Conservation (phyloP, 2,797 vertebrate species). For the Sardinella longiceps region DNA sequence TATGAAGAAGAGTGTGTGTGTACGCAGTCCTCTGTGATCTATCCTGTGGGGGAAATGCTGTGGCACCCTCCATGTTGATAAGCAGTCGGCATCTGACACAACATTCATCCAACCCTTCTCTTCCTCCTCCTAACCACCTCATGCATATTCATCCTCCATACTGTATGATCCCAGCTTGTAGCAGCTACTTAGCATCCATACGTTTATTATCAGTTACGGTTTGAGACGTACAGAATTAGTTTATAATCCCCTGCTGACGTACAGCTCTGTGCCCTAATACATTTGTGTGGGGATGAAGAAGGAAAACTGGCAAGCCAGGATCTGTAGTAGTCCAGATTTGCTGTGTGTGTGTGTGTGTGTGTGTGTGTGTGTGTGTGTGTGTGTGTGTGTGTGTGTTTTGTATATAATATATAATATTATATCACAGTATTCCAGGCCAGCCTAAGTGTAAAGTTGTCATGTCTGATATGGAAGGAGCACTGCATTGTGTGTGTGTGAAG, state of each 20-base stretch:
- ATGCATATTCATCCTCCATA: constrained; percentile 21
- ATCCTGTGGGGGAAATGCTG: background rate
- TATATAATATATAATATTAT: no score
- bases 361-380: no score
- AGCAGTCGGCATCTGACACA: background rate
- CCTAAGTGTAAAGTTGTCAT: background rate
- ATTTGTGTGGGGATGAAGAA: background rate
- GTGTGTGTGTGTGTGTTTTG: no score
- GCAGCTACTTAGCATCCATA: constrained; percentile 19
- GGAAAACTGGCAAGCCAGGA: background rate
- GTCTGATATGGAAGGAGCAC: background rate
- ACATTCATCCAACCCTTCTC: background rate
- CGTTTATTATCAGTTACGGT: background rate
- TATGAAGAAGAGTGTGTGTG: background rate
- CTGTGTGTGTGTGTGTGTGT: no score
- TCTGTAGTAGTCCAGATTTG: background rate
- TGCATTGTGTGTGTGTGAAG: background rate
- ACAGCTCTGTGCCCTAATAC: background rate
- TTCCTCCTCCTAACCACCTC: background rate
- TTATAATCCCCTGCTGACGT: background rate
- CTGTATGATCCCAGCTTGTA: background rate
- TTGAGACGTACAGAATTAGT: constrained; percentile 2
- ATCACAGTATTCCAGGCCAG: no score
- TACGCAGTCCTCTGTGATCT: background rate
- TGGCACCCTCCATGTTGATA: background rate